Evolutionary conservation across 1,140 invertebrate species (phyloP).

Genomic region (Philotrypesis tridentata): DNA sequence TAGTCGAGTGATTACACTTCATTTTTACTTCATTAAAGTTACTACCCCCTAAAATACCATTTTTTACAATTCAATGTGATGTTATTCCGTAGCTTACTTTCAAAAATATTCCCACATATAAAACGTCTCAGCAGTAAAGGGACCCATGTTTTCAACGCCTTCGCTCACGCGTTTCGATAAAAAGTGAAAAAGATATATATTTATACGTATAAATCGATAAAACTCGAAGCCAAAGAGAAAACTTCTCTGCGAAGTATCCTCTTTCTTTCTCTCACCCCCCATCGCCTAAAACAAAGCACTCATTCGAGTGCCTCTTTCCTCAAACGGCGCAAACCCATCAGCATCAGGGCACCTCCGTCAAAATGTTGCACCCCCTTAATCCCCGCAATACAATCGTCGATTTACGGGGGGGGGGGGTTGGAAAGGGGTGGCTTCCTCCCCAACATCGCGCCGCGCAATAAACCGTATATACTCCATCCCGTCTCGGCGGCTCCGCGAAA

Average conservation of each 20-base stretch:
- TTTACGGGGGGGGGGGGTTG: no score
- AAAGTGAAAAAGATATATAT: background rate
- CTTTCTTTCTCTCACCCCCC: background rate
- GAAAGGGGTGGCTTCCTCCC: no score
- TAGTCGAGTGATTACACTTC: no score
- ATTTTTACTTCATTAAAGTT: no score
- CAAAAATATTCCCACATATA: background rate
- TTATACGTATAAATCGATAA: background rate
- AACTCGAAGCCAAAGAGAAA: background rate
- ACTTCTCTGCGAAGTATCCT: background rate
- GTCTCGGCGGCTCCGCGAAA: no score
- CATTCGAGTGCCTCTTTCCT: no score
- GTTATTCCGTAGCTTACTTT: no score
- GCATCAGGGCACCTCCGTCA: background rate
- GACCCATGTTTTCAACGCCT: background rate
- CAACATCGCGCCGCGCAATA: no score
- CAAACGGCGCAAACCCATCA: background rate
- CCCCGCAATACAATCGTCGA: background rate
- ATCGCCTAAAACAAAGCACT: background rate
- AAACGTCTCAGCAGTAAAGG: background rate
- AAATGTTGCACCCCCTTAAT: background rate
- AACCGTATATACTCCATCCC: no score
- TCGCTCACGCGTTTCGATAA: background rate
- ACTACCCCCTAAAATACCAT: no score
- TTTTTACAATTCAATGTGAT: no score